Evolutionary conservation across 1,140 invertebrate genomes (phyloP), one percentile per base, ranked within the genome.

Genomic region (Phymastichus coffea): DNA sequence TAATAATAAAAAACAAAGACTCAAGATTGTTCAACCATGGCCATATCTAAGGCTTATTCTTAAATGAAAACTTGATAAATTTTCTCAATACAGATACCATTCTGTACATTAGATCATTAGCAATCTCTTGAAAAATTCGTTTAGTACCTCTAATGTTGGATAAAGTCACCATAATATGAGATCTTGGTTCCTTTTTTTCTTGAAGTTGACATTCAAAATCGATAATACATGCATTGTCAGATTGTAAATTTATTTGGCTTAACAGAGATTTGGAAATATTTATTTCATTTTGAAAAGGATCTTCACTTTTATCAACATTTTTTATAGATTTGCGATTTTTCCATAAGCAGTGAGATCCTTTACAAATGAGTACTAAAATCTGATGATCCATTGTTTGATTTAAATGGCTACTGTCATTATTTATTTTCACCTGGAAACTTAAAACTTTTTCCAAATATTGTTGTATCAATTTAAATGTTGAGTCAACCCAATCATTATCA

Each of bases 381-480:
- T 26, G 33, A 10, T 65, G 61, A 1, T 62, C 57, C 7, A 66
- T 70, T 1, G 68, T 63, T 23, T 74, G 71, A 0, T 75, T 70
- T 33, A n/a, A n/a, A n/a, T n/a, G n/a, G n/a, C n/a, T n/a, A n/a
- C n/a, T 75, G 20, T 47, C 15, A 26, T 17, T 25, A 2, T 52
- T 20, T 6, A 65, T 6, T 55, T 70, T 15, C 0, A 76, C 30
- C 17, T 72, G 54, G 12, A 78, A 37, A n/a, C 63, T 67, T 2
- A 71, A 72, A 4, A 78, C 66, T 17, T 58, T 69, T 40, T 71
- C 66, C 4, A 78, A 70, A 20, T 69, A 67, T n/a, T 71, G 64
- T 10, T 63, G 64, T 2, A 72, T 20, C 12, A 72, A 37, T 12
- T 66, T 63, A 6, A 66, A 64, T 9, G 66, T 51, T 6, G 59